phyloP scores from a whole-genome alignment of 1,140 invertebrate genomes.

The Hyphantria cunea region DNA sequence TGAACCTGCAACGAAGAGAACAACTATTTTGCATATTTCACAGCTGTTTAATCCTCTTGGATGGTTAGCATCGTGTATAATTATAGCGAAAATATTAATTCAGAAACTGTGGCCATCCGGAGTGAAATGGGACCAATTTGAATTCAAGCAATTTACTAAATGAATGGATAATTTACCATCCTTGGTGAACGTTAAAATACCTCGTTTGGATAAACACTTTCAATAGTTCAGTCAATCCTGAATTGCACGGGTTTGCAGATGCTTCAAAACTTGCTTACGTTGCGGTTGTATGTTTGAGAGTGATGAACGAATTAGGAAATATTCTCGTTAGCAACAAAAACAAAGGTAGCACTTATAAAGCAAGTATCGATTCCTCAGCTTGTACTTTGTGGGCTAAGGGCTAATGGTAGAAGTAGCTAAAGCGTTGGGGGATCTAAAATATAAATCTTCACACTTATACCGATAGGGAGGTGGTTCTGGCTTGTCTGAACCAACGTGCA shows the following conservation, averaged over 20 bases:
- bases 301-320: background rate
- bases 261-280: background rate
- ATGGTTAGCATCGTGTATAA: slow-evolving; percentile 42
- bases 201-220: background rate
- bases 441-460: background rate
- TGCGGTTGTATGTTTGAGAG: background rate
- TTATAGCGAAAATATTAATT: slow-evolving; percentile 47
- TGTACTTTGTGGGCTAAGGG: background rate
- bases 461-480: background rate
- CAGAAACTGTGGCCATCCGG: slow-evolving; percentile 48
- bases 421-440: background rate
- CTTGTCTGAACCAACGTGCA: background rate
- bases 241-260: background rate
- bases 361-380: slow-evolving; percentile 2
- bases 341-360: background rate
- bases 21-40: slow-evolving; percentile 18
- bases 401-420: slow-evolving; percentile 2
- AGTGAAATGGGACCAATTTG: background rate
- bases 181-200: background rate
- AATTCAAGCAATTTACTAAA: background rate
- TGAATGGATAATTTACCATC: background rate
- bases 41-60: slow-evolving; percentile 33
- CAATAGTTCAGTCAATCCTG: background rate
- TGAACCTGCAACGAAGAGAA: slow-evolving; percentile 28
- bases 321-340: background rate